Evolutionary conservation across 2,113 vertebrate genomes (phyloP).

Genomic region (Chloropsis cyanopogon): DNA sequence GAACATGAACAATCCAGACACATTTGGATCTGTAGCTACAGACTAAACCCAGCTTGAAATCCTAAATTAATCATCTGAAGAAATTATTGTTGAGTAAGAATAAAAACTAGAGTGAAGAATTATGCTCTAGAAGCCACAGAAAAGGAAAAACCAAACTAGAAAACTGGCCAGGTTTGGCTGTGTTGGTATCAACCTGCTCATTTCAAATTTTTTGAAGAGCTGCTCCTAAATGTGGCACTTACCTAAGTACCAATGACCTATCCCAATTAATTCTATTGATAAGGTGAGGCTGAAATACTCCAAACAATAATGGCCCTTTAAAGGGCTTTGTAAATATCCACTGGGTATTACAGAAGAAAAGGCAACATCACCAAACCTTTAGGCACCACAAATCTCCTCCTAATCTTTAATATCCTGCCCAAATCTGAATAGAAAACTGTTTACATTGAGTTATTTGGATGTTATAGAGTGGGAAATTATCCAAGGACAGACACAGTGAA

Average conservation of each 20-base stretch:
- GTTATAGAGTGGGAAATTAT: not conserved
- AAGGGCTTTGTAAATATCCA: not conserved
- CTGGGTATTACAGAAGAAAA: not conserved
- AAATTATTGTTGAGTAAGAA: not conserved
- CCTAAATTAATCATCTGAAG: not conserved
- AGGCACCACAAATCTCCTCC: not conserved
- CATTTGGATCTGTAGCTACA: not conserved
- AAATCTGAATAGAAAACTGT: not conserved
- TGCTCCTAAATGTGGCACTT: not conserved
- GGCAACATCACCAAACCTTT: not conserved
- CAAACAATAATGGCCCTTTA: not conserved
- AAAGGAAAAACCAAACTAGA: not conserved
- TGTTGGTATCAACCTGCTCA: not conserved
- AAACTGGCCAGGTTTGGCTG: not conserved
- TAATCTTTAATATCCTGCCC: not conserved
- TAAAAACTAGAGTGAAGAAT: not conserved
- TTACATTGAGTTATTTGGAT: not conserved
- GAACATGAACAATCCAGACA: not conserved
- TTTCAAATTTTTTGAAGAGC: not conserved
- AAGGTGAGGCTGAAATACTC: not conserved
- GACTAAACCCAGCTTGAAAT: not conserved
- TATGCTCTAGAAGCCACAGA: not conserved
- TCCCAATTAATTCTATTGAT: not conserved
- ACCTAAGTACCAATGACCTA: not conserved
- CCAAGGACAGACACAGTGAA: not conserved